Base-by-base conservation (phyloP, 2,888 invertebrate genomes). In the Dynastes hyllus region DNA sequence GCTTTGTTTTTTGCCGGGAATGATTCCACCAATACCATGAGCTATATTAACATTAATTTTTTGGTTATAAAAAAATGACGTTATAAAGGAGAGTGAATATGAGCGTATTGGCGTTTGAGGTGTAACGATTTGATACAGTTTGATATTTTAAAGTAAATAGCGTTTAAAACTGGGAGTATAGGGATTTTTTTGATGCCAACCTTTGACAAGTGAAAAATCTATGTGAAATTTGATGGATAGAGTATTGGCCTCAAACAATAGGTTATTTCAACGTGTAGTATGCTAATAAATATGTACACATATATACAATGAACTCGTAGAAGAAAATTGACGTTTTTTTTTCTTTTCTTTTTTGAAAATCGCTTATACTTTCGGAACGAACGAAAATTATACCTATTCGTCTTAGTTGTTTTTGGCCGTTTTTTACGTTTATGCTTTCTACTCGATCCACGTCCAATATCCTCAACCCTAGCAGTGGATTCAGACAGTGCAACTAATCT, bases 341-440 rank as follows among this genome's bases (percentile, higher is more conserved):
- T 45, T 8, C 2, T 45, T 11, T 45, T 11, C 8, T 8, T 45
- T 45, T 45, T 11, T 8, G 40, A 40, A 40, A 40, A 45, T 2
- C 11, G 45, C 9, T 11, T 1, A 8, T 45, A 45, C 45, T 45
- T 45, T 8, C 11, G 45, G 2, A 45, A 45, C 45, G 2, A 45
- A 55, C 55, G 13, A 8, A 50, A 50, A 37, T 13, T 27, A 82
- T 83, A 88, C 89, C 88, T 87, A 81, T 88, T 89, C 75, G 85
- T 84, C 85, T 86, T 88, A 16, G 87, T 87, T 71, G 88, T 86
- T 85, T 87, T 88, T 67, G 84, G 84, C 83, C 86, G 82, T 83
- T 86, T 88, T 81, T 86, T 88, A 66, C 82, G 81, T 83, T 82
- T 83, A 22, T 80, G 80, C 50, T 78, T 80, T 69, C 78, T 80